These are phyloP conservation scores for Anagrus nilaparvatae DNA, from an alignment of 1,140 invertebrate genomes.

Conservation along the genomic window DNA sequence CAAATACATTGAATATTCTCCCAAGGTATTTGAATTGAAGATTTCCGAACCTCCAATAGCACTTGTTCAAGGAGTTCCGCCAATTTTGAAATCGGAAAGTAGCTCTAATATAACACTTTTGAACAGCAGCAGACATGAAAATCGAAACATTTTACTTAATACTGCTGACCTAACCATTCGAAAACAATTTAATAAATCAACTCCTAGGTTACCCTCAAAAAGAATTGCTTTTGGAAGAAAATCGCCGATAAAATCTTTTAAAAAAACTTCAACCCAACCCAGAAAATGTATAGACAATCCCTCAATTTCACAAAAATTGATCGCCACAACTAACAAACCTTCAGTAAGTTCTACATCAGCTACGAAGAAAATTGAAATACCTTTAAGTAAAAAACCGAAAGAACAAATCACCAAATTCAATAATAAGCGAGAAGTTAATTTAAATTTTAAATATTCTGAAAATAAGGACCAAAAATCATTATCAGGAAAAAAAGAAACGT, in stretches of 20 bases:
- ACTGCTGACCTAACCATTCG: not conserved
- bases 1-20: too few species aligned
- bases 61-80: slow-evolving; percentile 17
- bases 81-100: not conserved
- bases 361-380: slow-evolving; percentile 7
- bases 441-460: too few species aligned
- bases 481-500: not conserved
- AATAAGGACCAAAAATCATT: too few species aligned
- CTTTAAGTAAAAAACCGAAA: slow-evolving; percentile 8
- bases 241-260: slow-evolving; percentile 30
- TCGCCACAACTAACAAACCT: too few species aligned
- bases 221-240: slow-evolving; percentile 25
- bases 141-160: not conserved
- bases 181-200: slow-evolving; percentile 15
- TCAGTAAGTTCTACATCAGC: not conserved
- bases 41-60: slow-evolving; percentile 27
- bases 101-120: too few species aligned
- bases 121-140: not conserved
- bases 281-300: too few species aligned
- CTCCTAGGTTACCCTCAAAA: slow-evolving; percentile 34
- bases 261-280: slow-evolving; percentile 19
- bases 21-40: slow-evolving; percentile 29
- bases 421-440: not conserved
- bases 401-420: not conserved
- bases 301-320: too few species aligned